Conservation (phyloP, 1,140 invertebrate genomes). For the Leptinotarsa lineolata region DNA sequence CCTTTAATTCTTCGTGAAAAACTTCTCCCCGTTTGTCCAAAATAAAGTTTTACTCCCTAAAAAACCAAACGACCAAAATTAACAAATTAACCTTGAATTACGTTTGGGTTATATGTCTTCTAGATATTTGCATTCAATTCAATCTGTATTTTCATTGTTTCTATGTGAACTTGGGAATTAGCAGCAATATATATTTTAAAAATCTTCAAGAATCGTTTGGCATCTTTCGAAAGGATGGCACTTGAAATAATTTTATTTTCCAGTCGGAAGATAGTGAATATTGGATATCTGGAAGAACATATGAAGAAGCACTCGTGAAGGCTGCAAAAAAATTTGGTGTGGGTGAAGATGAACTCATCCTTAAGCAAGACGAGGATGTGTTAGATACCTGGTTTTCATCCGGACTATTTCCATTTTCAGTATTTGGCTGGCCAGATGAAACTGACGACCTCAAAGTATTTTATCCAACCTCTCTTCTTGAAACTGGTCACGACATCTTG, state of each 20-base stretch:
- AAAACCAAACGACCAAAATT: too few relatives aligned
- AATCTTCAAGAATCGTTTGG: too few relatives aligned
- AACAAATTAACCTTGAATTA: too few relatives aligned
- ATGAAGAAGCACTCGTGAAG: constrained; percentile 84
- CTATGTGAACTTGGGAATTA: too few relatives aligned
- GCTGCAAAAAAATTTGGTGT: constrained; percentile 82
- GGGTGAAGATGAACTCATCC: constrained; percentile 67
- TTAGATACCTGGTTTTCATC: constrained; percentile 99
- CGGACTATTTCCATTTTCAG: constrained; percentile 93
- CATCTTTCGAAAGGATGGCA: too few relatives aligned
- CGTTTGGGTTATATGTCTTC: too few relatives aligned
- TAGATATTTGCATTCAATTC: too few relatives aligned
- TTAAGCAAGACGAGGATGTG: constrained; percentile 92
- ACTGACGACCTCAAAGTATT: constrained; percentile 74
- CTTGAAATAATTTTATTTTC: background rate
- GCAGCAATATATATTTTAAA: too few relatives aligned
- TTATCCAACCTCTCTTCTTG: constrained; percentile 91
- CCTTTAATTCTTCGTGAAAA: too few relatives aligned
- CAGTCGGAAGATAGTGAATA: constrained; percentile 17
- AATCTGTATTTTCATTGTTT: too few relatives aligned
- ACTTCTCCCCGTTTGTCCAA: too few relatives aligned
- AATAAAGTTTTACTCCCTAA: too few relatives aligned
- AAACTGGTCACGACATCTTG: constrained; percentile 97
- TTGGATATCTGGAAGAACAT: constrained; percentile 88
- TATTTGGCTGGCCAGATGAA: constrained; percentile 97